Evolutionary conservation across 2,888 invertebrate genomes (phyloP), one percentile per base, ranked within the genome.

Genomic region (Oxyteleia sp.): DNA sequence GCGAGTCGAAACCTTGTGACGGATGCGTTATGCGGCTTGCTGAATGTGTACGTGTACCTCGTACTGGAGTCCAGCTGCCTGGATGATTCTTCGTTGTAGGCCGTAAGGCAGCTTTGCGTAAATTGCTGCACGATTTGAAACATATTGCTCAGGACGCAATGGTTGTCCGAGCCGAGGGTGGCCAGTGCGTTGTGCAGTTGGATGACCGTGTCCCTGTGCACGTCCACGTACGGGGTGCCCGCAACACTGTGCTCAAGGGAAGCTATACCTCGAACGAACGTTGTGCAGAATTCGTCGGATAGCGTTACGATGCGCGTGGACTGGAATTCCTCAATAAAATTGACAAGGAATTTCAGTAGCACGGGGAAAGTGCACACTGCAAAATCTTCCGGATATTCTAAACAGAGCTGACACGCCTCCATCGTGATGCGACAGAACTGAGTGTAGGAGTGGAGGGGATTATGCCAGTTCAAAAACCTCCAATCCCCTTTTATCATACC

Each of bases 381-480:
- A 32, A 84, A 85, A 0, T 84, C 35, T 0, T 72, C 26, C 0
- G 91, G 87, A 49, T 87, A 91, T 47, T 90, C 89, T 4, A 93
- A 59, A 29, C 84, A 86, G 20, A 91, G 84, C 0, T 84, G 71
- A 29, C 88, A 89, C 0, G 89, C 88, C 35, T 92, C 90, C 5
- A 90, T 83, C 0, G 89, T 91, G 2, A 90, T 68, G 2, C 88
- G 57, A 4, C 74, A 68, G n/a, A 61, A 74, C 13, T 74, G 88
- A 86, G n/a, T 81, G 63, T 49, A 88, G 0, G 43, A 49, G 23
- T 43, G 16, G 1, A 35, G n/a, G 32, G 26, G 86, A 53, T 88
- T 68, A 10, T 41, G 23, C 85, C 87, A 88, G 3, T 86, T 80
- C n/a, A 91, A 88, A 43, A 69, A 53, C 4, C 11, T 90, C 89